Evolutionary conservation across 2,888 invertebrate species (phyloP).

Genomic region (Zhuqinia jingwanae): DNA sequence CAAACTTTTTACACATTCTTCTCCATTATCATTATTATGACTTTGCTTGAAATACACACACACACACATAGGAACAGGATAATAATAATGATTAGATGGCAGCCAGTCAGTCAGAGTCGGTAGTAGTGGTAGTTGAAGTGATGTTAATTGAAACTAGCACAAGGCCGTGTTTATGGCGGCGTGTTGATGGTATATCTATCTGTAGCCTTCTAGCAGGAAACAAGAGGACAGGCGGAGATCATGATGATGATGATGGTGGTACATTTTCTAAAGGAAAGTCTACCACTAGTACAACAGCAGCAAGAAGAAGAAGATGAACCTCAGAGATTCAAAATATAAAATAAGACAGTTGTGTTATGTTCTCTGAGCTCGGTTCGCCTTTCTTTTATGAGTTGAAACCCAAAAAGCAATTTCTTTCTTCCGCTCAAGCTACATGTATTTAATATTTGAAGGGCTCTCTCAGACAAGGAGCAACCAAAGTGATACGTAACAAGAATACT

Average conservation of each 20-base stretch:
- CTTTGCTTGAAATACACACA: slow-evolving; percentile 12
- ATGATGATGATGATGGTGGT: too few species aligned
- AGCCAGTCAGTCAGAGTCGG: neutral
- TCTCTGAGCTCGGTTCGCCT: neutral
- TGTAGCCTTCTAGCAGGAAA: slow-evolving; percentile 18
- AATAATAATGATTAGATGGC: too few species aligned
- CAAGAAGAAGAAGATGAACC: too few species aligned
- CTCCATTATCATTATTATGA: slow-evolving; percentile 20
- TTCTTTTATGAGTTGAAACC: neutral
- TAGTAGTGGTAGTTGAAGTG: slow-evolving; percentile 39
- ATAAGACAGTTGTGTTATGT: neutral
- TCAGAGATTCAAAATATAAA: neutral
- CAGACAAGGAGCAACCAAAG: neutral
- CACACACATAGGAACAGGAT: neutral
- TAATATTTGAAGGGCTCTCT: slow-evolving; percentile 35
- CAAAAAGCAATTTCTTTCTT: neutral
- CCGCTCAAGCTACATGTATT: neutral
- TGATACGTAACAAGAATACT: too few species aligned
- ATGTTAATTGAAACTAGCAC: slow-evolving; percentile 66
- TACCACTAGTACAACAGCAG: too few species aligned
- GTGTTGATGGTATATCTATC: neutral
- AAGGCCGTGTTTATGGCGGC: slow-evolving; percentile 60
- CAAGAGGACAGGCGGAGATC: slow-evolving; percentile 37
- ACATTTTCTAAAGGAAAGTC: slow-evolving; percentile 2
- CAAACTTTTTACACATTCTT: slow-evolving; percentile 1